These are phyloP conservation scores for Cydia splendana DNA, from an alignment of 1,140 invertebrate species.

Conservation along the genomic window DNA sequence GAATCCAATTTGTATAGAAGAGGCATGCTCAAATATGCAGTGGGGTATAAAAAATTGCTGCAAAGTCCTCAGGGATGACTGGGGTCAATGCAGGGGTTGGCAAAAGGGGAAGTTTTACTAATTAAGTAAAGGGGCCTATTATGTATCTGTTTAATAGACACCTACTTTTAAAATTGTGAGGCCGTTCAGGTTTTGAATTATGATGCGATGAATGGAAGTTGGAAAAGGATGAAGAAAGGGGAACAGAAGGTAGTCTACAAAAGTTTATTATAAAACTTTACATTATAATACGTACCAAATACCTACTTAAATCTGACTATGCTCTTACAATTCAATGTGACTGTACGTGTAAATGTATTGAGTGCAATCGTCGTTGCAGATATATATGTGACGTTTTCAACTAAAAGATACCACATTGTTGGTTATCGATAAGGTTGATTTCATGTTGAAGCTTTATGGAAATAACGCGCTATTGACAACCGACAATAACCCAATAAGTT, in stretches of 20 bases:
- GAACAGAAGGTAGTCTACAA: not conserved
- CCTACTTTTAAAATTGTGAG: conserved; percentile 17
- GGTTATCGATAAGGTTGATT: too few relatives aligned
- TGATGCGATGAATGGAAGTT: not conserved
- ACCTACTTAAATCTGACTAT: too few relatives aligned
- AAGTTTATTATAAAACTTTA: not conserved
- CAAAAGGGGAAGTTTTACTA: conserved; percentile 13
- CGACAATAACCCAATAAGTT: too few relatives aligned
- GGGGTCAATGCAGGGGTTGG: conserved; percentile 1
- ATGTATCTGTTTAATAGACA: conserved; percentile 30
- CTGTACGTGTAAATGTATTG: too few relatives aligned
- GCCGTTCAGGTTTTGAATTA: conserved; percentile 16
- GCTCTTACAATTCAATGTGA: too few relatives aligned
- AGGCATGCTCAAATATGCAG: conserved; percentile 51
- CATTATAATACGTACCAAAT: too few relatives aligned
- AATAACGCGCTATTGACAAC: too few relatives aligned
- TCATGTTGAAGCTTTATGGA: too few relatives aligned
- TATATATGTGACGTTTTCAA: too few relatives aligned
- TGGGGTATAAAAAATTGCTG: conserved; percentile 48
- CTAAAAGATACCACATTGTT: too few relatives aligned
- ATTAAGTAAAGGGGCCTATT: conserved; percentile 23
- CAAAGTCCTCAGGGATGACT: conserved; percentile 39
- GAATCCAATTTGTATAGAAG: conserved; percentile 50
- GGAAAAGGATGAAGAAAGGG: not conserved
- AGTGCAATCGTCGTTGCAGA: too few relatives aligned